A percentile compares a stretch with the other conserved stretches of the same genome.
phyloP scores from a whole-genome alignment of 1,140 invertebrate genomes.

The Trinorchestia longiramus region DNA sequence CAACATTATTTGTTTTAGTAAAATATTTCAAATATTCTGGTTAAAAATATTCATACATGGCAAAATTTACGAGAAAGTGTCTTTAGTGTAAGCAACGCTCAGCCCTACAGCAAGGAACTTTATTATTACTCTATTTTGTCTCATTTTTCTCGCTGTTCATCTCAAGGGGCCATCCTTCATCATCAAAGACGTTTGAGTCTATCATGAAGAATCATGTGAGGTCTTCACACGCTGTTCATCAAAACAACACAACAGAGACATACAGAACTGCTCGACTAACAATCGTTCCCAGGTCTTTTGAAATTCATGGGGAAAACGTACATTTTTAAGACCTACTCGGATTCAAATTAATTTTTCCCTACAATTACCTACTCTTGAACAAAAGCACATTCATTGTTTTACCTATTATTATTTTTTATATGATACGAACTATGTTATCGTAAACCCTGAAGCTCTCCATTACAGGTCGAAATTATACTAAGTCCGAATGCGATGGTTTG shows the following conservation, averaged over 20 bases:
- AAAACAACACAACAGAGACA: constrained; percentile 20
- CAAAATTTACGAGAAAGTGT: not conserved
- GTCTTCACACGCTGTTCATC: not conserved
- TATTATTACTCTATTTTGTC: not conserved
- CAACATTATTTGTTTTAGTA: not conserved
- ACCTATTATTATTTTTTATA: too few relatives aligned
- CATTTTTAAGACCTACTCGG: not conserved
- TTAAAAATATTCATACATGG: not conserved
- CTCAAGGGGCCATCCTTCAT: not conserved
- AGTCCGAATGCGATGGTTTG: too few relatives aligned
- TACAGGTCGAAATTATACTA: too few relatives aligned
- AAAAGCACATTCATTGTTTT: too few relatives aligned
- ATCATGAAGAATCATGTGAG: constrained; percentile 1
- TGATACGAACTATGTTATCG: too few relatives aligned
- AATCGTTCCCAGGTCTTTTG: not conserved
- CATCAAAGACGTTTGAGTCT: not conserved
- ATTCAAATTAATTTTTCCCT: too few relatives aligned
- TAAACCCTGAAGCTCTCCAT: too few relatives aligned
- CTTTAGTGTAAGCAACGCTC: not conserved
- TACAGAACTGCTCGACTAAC: not conserved
- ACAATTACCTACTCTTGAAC: too few relatives aligned
- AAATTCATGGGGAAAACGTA: not conserved
- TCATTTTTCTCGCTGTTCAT: not conserved
- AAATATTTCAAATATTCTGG: not conserved
- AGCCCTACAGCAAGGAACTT: not conserved